These are phyloP conservation scores for Leptinotarsa defecta DNA, from an alignment of 1,140 invertebrate species.

Conservation along the genomic window DNA sequence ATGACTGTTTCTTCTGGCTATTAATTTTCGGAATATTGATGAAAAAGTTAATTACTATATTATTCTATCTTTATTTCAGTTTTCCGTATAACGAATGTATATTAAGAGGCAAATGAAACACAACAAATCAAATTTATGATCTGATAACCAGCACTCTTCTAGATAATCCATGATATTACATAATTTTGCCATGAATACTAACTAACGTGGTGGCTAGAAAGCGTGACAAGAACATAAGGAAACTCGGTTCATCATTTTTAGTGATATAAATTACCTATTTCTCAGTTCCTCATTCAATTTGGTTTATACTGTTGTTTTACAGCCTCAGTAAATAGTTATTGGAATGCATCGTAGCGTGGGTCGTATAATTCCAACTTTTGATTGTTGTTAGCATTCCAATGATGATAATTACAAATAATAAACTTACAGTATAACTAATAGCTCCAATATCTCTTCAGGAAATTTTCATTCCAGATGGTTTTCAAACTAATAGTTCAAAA, in stretches of 20 bases:
- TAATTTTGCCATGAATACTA: neutral
- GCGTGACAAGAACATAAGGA: slow-evolving; percentile 15
- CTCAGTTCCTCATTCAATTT: neutral
- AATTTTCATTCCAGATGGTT: neutral
- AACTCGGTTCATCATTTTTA: slow-evolving; percentile 8
- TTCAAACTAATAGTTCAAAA: neutral
- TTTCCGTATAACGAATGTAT: too few species aligned
- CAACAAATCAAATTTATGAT: too few species aligned
- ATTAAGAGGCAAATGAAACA: too few species aligned
- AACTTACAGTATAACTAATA: neutral
- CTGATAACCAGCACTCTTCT: neutral
- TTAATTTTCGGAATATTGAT: too few species aligned
- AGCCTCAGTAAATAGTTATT: neutral
- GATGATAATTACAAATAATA: neutral
- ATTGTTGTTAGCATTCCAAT: neutral
- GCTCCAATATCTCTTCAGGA: too few species aligned
- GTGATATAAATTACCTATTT: neutral
- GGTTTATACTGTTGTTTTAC: neutral
- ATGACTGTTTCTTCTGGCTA: too few species aligned
- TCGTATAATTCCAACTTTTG: neutral
- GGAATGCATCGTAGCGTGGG: slow-evolving; percentile 1
- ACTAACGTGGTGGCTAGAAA: slow-evolving; percentile 12
- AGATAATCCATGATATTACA: neutral
- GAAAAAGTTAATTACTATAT: too few species aligned
- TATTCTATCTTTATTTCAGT: too few species aligned